Evolutionary conservation across 2,888 invertebrate genomes (phyloP), one percentile per base, ranked within the genome.

Genomic region (Megastigmus dorsalis): DNA sequence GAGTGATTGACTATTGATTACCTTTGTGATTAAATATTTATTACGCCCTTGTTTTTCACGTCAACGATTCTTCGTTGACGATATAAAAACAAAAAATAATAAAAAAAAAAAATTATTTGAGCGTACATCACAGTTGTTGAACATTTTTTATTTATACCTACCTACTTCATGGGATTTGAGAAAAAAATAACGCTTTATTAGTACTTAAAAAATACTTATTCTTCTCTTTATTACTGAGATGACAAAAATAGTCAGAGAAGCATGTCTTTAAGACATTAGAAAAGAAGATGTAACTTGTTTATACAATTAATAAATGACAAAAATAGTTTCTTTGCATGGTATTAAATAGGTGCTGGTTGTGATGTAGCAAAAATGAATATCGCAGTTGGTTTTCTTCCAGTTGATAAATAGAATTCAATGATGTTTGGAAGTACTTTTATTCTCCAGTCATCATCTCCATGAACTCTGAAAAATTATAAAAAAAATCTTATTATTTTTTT

Each of bases 391-490:
- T 48, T n/a, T 36, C 45, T 10, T 68, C 4, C 15, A 36, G 7
- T 18, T 13, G 33, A 50, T n/a, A 30, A 20, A 10, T 15, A n/a
- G 36, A 20, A 38, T 54, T 43, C 30, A 52, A 13, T 23, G 9
- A 28, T 54, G 45, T 2, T 26, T 3, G 3, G 6, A 38, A 36
- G 7, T 33, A 33, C n/a, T 43, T 33, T 92, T 93, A 95, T 89
- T 95, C 95, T 84, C 95, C 95, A 85, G 95, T 95, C 95, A 95
- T 96, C 95, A 96, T 95, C 90, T 96, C 95, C 95, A 96, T 96
- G 90, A 96, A 96, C 90, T 96, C 95, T 95, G 90, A 20, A 67
- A 75, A 50, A 43, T 13, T 1, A 41, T 18, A 57, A 20, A 38
- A 33, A n/a, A 33, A 28, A 3, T 45, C 10, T 50, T 50, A 26